Evolutionary conservation across 2,888 invertebrate genomes (phyloP).

Genomic region (Escarpia spicata): DNA sequence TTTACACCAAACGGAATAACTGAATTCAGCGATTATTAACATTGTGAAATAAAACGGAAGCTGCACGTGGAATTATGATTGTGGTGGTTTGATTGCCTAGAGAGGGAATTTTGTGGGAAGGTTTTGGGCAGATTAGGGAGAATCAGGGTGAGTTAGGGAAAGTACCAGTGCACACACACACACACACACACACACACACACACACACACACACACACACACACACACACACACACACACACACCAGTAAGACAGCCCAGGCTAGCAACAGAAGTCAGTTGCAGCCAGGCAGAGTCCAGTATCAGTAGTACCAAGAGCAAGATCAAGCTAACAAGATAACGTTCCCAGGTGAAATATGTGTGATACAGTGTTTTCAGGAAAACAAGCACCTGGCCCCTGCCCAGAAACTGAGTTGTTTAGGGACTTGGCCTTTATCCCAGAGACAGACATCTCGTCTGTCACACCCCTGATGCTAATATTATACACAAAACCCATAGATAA

Average conservation of each 20-base stretch:
- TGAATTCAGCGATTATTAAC: background rate
- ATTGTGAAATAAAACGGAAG: background rate
- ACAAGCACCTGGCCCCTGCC: background rate
- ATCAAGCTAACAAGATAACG: background rate
- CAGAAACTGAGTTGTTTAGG: constrained; percentile 10
- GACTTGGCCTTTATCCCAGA: background rate
- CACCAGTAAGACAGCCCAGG: background rate
- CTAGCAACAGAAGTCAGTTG: background rate
- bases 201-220: too few species aligned
- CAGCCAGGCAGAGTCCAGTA: background rate
- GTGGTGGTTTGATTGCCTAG: background rate
- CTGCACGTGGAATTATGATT: background rate
- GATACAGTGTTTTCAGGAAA: background rate
- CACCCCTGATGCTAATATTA: background rate
- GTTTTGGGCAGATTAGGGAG: background rate
- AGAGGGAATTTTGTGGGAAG: background rate
- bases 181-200: too few species aligned
- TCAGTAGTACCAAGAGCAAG: background rate
- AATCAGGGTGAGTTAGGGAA: background rate
- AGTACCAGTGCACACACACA: too few species aligned
- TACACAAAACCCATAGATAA: background rate
- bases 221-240: too few species aligned
- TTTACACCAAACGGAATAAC: background rate
- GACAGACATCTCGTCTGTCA: background rate
- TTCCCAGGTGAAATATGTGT: background rate